Evolutionary conservation across 2,797 vertebrate species (phyloP), one percentile per base, ranked within the genome.

Genomic region (Pangasius sanitwongsei): DNA sequence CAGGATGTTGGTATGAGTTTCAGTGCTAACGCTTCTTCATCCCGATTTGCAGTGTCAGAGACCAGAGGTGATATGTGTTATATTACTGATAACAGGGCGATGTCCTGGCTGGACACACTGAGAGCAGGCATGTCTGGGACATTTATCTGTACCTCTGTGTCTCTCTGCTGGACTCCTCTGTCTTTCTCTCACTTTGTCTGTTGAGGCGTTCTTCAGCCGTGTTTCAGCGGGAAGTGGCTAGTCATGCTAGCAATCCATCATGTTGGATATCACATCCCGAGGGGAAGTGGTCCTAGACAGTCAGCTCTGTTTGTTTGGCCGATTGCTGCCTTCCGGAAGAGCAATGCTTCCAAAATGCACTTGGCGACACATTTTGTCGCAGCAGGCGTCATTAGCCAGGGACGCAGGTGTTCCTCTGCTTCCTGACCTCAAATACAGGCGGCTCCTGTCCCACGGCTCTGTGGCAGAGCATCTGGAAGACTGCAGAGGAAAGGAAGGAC

Each of bases 231-330:
- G 86, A 89, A 89, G 85, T 65, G 85, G 67, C 78, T 85, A 53
- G 70, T 48, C 25, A 91, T 89, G 88, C 90, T 93, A 92, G 94
- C 93, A 93, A 95, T 95, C 94, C 94, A 94, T 95, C 94, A 94
- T 87, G 88, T 92, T 90, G 92, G 92, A 91, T 89, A 91, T 92
- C 77, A 63, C 88, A 91, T 94, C 94, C 93, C 83, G 89, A 65
- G 93, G 92, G 94, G 89, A 87, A 91, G 91, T n/a, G 44, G 90
- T 92, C 92, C 93, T 89, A 93, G 91, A 92, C 83, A 31, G 75
- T 69, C 65, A 50, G 75, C 85, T 88, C 85, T 53, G 82, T 93
- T 94, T 92, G 91, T 93, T 94, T 93, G 88, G 82, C 13, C 89
- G 74, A 93, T 92, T 92, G 91, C 93, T 93, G 92, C 94, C 92